Evolutionary conservation across 1,140 invertebrate species (phyloP), one percentile per base, ranked within the genome.

Genomic region (Oppia nitens): DNA sequence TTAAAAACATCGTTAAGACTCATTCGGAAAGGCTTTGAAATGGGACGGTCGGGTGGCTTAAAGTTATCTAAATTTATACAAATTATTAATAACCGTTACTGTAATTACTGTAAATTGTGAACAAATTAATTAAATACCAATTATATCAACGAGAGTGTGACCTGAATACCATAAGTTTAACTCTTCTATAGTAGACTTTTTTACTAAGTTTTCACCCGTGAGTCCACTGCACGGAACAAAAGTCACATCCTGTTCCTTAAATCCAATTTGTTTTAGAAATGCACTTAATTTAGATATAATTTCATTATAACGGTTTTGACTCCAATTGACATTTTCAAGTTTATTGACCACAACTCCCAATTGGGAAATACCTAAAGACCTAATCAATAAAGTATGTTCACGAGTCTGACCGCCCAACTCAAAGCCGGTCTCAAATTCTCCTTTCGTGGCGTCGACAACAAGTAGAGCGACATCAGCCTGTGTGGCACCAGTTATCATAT

Each of bases 341-440:
- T 93, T 90, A 67, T 89, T 88, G 6, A 94, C 78, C 21, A 83
- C 85, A 17, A 92, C 83, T 48, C 81, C 82, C 11, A 96, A 66
- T 70, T 94, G 87, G 62, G 78, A 81, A 0, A 96, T 86, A 47
- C 85, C 76, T 59, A 98, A 73, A 26, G 92, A 96, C 65, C 88
- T 76, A 1, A 95, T 82, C 3, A 99, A 74, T 14, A 98, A 72
- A 20, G 94, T 89, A 77, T 99, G 95, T 73, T 99, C 95, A 55
- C 93, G 75, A 0, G 95, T 99, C 75, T 98, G 95, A 26, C 95
- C 95, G 17, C 94, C 94, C 62, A 83, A 80, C 66, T 97, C 92
- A 73, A 98, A 98, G 3, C 95, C 95, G 53, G 92, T 94, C 74
- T 98, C 95, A 75, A 99, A 99, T 75, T 98, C 95, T 20, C 95